These are phyloP conservation scores for Periplaneta americana DNA, from an alignment of 1,140 invertebrate species.

Conservation along the genomic window DNA sequence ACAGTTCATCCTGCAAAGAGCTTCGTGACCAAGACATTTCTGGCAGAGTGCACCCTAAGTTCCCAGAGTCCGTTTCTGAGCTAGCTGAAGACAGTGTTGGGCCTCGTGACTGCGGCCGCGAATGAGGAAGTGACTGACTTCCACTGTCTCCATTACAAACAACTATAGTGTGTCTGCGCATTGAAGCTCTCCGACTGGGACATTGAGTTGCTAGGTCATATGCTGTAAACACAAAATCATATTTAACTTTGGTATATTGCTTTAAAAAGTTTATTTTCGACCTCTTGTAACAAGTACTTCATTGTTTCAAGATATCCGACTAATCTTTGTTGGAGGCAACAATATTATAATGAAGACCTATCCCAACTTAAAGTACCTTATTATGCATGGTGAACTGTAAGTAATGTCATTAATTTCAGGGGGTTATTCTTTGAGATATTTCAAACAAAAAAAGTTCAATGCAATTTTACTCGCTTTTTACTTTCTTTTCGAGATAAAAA, in stretches of 20 bases:
- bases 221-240: constrained; percentile 39
- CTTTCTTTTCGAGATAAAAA: no score
- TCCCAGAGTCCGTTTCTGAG: constrained; percentile 22
- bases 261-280: background rate
- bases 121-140: constrained; percentile 64
- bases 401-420: no score
- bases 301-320: no score
- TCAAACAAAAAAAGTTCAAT: no score
- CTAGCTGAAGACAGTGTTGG: constrained; percentile 35
- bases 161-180: constrained; percentile 65
- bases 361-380: no score
- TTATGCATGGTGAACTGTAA: no score
- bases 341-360: no score
- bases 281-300: background rate
- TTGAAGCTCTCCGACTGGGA: constrained; percentile 57
- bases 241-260: background rate
- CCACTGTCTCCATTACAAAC: constrained; percentile 46
- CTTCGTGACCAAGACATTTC: constrained; percentile 56
- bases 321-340: no score
- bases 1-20: constrained; percentile 59
- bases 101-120: constrained; percentile 50
- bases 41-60: constrained; percentile 27
- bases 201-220: constrained; percentile 78
- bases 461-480: no score
- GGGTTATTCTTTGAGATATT: no score